Conservation (phyloP, 2,797 vertebrate genomes). For the Lemur catta region DNA sequence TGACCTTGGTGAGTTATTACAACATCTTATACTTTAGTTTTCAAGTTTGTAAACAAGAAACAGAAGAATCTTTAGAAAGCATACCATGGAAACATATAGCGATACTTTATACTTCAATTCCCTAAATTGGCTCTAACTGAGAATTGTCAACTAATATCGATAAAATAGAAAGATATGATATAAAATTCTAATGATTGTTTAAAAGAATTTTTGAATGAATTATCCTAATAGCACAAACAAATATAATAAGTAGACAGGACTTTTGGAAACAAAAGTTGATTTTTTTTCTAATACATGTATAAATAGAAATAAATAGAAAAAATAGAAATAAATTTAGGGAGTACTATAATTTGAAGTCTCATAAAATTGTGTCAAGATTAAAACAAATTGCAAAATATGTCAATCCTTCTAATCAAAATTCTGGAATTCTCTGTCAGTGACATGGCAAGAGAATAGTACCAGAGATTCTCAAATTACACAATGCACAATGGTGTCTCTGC, state of each 20-base stretch:
- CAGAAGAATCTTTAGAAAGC: not conserved
- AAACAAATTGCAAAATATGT: slow-evolving; percentile 7
- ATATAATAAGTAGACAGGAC: not conserved
- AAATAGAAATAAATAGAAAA: slow-evolving; percentile 39
- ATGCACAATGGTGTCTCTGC: slow-evolving; percentile 40
- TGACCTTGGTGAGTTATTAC: not conserved
- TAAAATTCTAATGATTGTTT: slow-evolving; percentile 5
- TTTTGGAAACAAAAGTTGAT: not conserved
- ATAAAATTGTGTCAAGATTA: slow-evolving; percentile 40
- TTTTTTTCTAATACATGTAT: not conserved
- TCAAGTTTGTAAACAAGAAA: slow-evolving; percentile 33
- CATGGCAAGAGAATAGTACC: not conserved
- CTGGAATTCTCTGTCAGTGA: not conserved
- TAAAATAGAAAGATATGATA: slow-evolving; percentile 20
- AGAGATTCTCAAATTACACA: slow-evolving; percentile 42
- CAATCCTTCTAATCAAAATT: slow-evolving; percentile 48
- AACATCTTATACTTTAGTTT: slow-evolving; percentile 16
- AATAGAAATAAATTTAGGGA: slow-evolving; percentile 44
- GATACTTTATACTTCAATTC: slow-evolving; percentile 26
- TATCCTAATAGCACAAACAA: not conserved
- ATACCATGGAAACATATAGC: not conserved
- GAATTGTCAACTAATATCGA: not conserved
- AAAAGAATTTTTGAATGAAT: slow-evolving; percentile 25
- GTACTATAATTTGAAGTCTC: slow-evolving; percentile 25
- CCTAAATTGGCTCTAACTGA: not conserved